A percentile compares a stretch with the other conserved stretches of the same genome.
These are phyloP conservation scores for Eledona agricola DNA, from an alignment of 2,888 invertebrate genomes.

Conservation along the genomic window DNA sequence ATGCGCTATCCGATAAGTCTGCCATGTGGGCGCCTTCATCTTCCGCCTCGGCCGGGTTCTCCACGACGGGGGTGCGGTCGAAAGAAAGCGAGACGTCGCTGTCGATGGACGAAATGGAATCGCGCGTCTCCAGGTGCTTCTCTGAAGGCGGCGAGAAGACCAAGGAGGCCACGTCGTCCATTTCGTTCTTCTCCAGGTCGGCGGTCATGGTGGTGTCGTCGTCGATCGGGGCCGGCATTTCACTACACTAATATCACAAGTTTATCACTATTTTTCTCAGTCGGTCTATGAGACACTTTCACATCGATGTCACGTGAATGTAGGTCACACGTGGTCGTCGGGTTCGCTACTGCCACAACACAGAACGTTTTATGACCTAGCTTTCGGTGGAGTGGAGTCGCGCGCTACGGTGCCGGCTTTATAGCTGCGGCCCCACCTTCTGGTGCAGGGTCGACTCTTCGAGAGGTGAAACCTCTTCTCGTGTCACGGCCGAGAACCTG, in stretches of 20 bases:
- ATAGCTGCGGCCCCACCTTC: conserved; percentile 40
- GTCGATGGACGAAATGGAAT: conserved; percentile 70
- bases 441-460: conserved; percentile 26
- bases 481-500: conserved; percentile 57
- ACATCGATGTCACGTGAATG: conserved; percentile 41
- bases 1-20: conserved; percentile 74
- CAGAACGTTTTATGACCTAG: conserved; percentile 60
- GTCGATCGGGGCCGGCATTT: conserved; percentile 57
- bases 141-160: conserved; percentile 60
- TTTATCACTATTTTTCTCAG: conserved; percentile 47
- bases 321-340: conserved; percentile 53
- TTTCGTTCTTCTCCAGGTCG: conserved; percentile 58
- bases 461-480: conserved; percentile 47
- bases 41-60: conserved; percentile 54
- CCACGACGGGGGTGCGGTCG: conserved; percentile 59
- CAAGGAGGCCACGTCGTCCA: conserved; percentile 56
- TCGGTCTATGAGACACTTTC: conserved; percentile 38
- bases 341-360: conserved; percentile 61
- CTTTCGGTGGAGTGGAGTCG: conserved; percentile 53
- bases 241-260: conserved; percentile 55
- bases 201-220: conserved; percentile 50
- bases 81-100: conserved; percentile 69
- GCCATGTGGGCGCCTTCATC: conserved; percentile 71
- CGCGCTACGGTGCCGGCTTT: conserved; percentile 40
- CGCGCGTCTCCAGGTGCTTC: conserved; percentile 67